A percentile compares a stretch with the other conserved stretches of the same genome.
phyloP scores from a whole-genome alignment of 2,797 vertebrate genomes.

The Ficedula albicollis region DNA sequence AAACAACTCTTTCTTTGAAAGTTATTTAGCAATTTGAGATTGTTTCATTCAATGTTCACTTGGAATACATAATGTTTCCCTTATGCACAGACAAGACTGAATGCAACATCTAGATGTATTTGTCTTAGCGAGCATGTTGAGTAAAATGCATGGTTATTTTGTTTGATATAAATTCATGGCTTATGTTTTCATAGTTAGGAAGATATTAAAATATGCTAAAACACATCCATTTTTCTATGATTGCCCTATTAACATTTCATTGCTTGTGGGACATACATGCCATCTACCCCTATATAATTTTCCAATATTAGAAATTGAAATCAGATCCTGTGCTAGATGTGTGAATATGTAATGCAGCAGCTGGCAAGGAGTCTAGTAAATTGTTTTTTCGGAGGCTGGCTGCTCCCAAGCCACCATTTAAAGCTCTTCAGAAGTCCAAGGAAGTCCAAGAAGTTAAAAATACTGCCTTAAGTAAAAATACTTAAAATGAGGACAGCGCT shows the following conservation, averaged over 20 bases:
- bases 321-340: neutral
- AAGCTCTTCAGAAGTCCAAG: neutral
- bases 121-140: neutral
- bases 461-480: neutral
- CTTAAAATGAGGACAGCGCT: neutral
- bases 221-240: neutral
- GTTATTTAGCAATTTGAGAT: slow-evolving; percentile 29
- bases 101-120: neutral
- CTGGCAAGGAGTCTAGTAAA: neutral
- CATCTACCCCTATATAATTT: neutral
- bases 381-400: neutral
- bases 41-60: neutral
- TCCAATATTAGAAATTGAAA: neutral
- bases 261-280: neutral
- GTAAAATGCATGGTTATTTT: neutral
- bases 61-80: neutral
- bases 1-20: slow-evolving; percentile 11
- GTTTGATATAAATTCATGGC: neutral
- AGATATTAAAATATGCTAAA: neutral
- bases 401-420: neutral
- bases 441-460: neutral
- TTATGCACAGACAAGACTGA: neutral
- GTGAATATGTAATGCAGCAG: neutral
- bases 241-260: neutral
- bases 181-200: neutral